Evolutionary conservation across 2,797 vertebrate species (phyloP).

Genomic region (Macroramphosus scolopax): DNA sequence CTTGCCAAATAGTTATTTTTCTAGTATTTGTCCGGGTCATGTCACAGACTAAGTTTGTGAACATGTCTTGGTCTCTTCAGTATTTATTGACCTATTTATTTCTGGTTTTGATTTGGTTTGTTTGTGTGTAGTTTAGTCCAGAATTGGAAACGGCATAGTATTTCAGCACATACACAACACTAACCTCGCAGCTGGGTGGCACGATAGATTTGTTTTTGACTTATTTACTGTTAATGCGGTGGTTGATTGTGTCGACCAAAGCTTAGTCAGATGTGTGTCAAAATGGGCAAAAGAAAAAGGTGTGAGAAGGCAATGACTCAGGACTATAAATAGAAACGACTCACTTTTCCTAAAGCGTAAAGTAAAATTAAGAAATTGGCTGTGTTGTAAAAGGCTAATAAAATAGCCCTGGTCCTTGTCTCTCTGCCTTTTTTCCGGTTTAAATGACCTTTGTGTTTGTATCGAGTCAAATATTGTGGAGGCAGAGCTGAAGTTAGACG

Average conservation of each 20-base stretch:
- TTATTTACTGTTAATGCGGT: not conserved
- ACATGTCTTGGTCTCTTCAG: constrained; percentile 9
- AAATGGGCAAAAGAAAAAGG: constrained; percentile 9
- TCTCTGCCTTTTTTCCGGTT: constrained; percentile 3
- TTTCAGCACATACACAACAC: constrained; percentile 17
- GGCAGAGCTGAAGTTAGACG: constrained; percentile 1
- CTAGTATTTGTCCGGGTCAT: constrained; percentile 14
- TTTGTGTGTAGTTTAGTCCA: constrained; percentile 9
- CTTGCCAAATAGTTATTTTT: constrained; percentile 14
- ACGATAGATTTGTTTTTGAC: constrained; percentile 9
- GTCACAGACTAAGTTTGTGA: too few species aligned
- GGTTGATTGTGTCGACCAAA: constrained; percentile 6
- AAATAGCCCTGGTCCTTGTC: constrained; percentile 1
- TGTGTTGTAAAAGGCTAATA: constrained; percentile 15
- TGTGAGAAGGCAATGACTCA: constrained; percentile 55
- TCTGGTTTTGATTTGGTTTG: constrained; percentile 10
- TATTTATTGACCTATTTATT: constrained; percentile 71
- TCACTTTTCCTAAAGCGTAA: constrained; percentile 29
- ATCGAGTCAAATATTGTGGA: constrained; percentile 7
- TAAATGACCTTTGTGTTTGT: constrained; percentile 2
- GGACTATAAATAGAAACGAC: constrained; percentile 34
- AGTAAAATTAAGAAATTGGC: constrained; percentile 18
- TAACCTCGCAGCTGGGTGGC: constrained; percentile 20
- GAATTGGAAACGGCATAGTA: constrained; percentile 11
- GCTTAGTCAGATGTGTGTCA: constrained; percentile 32